Base-by-base conservation (phyloP, 2,888 invertebrate genomes). In the Axea sp. region DNA sequence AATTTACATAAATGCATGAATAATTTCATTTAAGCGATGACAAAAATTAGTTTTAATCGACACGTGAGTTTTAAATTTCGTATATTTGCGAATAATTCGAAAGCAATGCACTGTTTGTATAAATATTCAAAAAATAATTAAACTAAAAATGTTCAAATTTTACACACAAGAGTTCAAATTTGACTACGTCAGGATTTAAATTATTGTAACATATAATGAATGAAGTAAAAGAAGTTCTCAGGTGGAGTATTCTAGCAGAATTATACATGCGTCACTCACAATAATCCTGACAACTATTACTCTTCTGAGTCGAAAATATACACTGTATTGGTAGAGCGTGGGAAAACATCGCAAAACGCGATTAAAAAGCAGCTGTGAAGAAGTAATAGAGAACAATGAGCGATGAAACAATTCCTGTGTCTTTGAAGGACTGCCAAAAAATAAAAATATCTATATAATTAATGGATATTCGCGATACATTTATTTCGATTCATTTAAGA, bases 351-450 rank as follows among this genome's bases (percentile, higher is more conserved):
- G 14, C 19, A 33, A 55, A 69, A 60, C 35, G 65, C 59, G 60
- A 74, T 74, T 60, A 60, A 69, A 69, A 74, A 65, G 53, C 74
- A 69, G 74, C 74, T 74, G 74, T 17, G 35, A 55, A 65, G 30
- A 53, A 69, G 59, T 59, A 51, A 55, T 60, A 62, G 19, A 60
- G 59, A 69, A 73, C 68, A 73, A 74, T 69, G 68, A 69, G 53
- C 51, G 69, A 65, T 74, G 69, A 65, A 74, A 74, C 53, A 69
- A 51, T 67, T 65, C 45, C n/a, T 47, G 43, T 53, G 51, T 59
- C 57, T 53, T 68, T 53, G 53, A 68, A 11, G 33, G 41, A 26
- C 26, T 74, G 39, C 51, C 51, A 26, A 57, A 24, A 62, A 60
- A 67, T 49, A 43, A 62, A 73, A 73, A 41, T 67, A 43, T 33